Conservation (phyloP, 92 coral and sea anemone genomes). For the Galaxea fascicularis region DNA sequence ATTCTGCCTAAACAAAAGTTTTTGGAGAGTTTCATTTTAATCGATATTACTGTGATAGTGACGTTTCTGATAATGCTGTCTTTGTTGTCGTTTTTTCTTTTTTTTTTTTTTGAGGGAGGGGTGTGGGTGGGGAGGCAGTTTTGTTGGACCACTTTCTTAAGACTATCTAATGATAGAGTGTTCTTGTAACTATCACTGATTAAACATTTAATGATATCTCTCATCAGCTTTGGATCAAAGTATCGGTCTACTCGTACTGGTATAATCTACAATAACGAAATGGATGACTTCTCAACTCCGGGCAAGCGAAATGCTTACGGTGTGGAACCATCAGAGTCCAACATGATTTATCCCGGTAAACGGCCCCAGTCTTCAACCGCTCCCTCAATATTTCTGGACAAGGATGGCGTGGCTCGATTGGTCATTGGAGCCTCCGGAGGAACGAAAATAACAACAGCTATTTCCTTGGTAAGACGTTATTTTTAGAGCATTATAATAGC, state of each 20-base stretch:
- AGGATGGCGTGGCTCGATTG: constrained; percentile 77
- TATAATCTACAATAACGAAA: constrained; percentile 90
- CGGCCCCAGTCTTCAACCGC: constrained; percentile 94
- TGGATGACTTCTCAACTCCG: constrained; percentile 99
- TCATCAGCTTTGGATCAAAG: background rate
- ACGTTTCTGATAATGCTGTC: too few species aligned
- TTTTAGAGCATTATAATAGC: background rate
- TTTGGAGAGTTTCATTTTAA: too few species aligned
- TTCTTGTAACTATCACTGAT: too few species aligned
- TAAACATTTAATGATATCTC: background rate
- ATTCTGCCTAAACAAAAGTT: too few species aligned
- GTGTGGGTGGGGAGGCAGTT: too few species aligned
- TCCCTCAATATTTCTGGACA: constrained; percentile 81
- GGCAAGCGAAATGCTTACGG: constrained; percentile 79
- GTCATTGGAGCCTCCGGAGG: constrained; percentile 99
- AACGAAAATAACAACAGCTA: constrained; percentile 92
- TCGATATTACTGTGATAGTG: too few species aligned
- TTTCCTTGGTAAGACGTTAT: constrained; percentile 78
- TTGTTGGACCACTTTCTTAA: too few species aligned
- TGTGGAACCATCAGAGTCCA: constrained; percentile 84
- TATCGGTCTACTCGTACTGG: constrained; percentile 82
- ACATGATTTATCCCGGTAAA: constrained; percentile 89
- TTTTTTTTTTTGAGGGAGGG: too few species aligned
- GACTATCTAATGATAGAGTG: too few species aligned
- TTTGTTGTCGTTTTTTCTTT: too few species aligned